phyloP scores from a whole-genome alignment of 2,797 vertebrate species.

The Acipenser ruthenus region DNA sequence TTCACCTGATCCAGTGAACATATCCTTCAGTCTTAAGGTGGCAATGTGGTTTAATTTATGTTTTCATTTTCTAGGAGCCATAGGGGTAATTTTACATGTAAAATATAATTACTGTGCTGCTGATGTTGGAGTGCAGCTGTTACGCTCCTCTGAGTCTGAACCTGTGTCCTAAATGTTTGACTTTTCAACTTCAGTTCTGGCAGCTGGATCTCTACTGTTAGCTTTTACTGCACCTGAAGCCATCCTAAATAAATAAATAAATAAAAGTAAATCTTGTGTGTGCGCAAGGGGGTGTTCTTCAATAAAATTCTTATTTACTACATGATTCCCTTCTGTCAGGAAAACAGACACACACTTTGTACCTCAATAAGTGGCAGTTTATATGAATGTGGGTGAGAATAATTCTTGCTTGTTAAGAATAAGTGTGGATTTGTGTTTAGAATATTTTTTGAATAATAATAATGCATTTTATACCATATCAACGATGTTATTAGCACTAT shows the following conservation, averaged over 20 bases:
- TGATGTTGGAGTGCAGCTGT: conserved; percentile 35
- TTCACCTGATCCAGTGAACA: too few species aligned
- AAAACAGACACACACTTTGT: too few species aligned
- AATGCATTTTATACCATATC: too few species aligned
- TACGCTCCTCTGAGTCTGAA: conserved; percentile 27
- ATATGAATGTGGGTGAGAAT: too few species aligned
- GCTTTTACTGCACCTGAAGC: conserved; percentile 56
- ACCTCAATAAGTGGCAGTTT: too few species aligned
- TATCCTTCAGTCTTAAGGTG: too few species aligned
- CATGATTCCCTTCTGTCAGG: too few species aligned
- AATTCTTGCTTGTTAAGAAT: too few species aligned
- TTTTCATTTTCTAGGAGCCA: conserved; percentile 12
- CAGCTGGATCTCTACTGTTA: conserved; percentile 44
- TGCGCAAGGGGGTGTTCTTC: background rate
- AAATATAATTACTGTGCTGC: conserved; percentile 9
- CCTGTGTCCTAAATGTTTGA: conserved; percentile 38
- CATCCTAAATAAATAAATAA: conserved; percentile 20
- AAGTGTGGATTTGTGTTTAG: too few species aligned
- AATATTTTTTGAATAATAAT: too few species aligned
- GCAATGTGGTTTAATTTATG: background rate
- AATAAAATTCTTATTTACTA: too few species aligned
- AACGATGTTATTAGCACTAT: too few species aligned
- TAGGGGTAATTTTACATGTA: conserved; percentile 25
- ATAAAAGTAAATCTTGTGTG: background rate
- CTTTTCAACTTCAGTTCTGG: conserved; percentile 50